Evolutionary conservation across 2,888 invertebrate species (phyloP), one percentile per base, ranked within the genome.

Genomic region (Tinea pellionella): DNA sequence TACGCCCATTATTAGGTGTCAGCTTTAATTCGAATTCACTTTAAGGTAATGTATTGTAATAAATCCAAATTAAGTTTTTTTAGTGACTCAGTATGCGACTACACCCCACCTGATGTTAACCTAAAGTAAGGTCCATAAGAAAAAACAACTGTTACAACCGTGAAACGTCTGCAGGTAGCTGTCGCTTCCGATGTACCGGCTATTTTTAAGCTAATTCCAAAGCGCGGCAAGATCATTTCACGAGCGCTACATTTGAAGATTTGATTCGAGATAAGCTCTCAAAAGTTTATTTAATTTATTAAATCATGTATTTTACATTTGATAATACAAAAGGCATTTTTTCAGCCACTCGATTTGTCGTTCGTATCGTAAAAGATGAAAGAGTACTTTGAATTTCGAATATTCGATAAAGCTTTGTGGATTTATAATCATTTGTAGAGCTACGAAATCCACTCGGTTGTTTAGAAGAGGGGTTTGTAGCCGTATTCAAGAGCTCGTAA

Each of bases 1-100:
- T 18, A 47, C 19, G 53, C 53, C 13, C 53, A 53, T 53, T 53
- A 53, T 53, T 53, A 53, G 53, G 53, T 53, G 53, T 53, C 53
- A 2, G 53, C 53, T 53, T 24, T 24, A 53, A 53, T 24, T 53
- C 47, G 16, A 16, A 15, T 47, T 47, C 47, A 47, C 47, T 47
- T 47, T 47, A 47, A 47, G 47, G 13, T 16, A 47, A 37, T 37
- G 37, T 37, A 37, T 37, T 37, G 37, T 37, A 37, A 37, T 37
- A 37, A 37, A 37, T 37, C 9, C 1, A 37, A 37, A 9, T n/a
- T 2, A 24, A 37, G 37, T 37, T 37, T 9, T 37, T 37, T 2
- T 6, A 37, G 9, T n/a, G n/a, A n/a, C n/a, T n/a, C n/a, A n/a
- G n/a, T n/a, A n/a, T n/a, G n/a, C n/a, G n/a, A n/a, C n/a, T n/a